Percentiles rank a stretch among this genome's conserved stretches.
Conservation (phyloP, 1,140 invertebrate genomes). For the Plectrocnemia conspersa region DNA sequence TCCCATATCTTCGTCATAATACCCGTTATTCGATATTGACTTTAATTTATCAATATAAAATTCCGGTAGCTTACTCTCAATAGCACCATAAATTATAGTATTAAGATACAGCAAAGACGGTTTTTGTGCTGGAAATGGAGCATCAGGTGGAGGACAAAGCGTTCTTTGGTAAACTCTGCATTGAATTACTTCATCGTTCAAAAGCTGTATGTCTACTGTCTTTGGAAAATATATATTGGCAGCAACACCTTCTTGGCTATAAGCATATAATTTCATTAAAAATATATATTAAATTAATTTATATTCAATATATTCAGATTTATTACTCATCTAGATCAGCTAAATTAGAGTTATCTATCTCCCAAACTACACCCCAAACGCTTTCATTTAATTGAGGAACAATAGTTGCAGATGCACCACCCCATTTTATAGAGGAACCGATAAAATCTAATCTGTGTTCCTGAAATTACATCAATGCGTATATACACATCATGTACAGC, state of each 20-base stretch:
- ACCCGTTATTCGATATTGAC: constrained; percentile 63
- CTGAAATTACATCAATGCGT: too few relatives aligned
- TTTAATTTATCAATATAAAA: constrained; percentile 61
- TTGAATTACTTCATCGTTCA: constrained; percentile 45
- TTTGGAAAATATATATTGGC: constrained; percentile 58
- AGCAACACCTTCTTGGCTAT: constrained; percentile 67
- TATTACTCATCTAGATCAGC: constrained; percentile 61
- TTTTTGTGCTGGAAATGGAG: constrained; percentile 39
- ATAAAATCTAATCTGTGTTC: constrained; percentile 68
- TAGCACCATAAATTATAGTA: constrained; percentile 57
- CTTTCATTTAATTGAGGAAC: constrained; percentile 52
- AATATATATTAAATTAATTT: not conserved
- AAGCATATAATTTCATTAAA: constrained; percentile 25
- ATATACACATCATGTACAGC: too few relatives aligned
- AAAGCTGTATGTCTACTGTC: constrained; percentile 53
- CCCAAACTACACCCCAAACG: constrained; percentile 79
- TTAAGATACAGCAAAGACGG: constrained; percentile 34
- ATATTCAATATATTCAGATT: not conserved
- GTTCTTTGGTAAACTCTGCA: constrained; percentile 62
- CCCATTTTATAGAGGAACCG: constrained; percentile 62
- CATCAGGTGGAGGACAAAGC: constrained; percentile 41
- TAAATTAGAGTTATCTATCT: constrained; percentile 60
- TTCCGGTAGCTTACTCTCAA: constrained; percentile 57
- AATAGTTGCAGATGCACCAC: constrained; percentile 71
- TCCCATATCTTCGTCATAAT: constrained; percentile 41